Evolutionary conservation across 2,797 vertebrate genomes (phyloP).

Genomic region (Pseudochirops cupreus): DNA sequence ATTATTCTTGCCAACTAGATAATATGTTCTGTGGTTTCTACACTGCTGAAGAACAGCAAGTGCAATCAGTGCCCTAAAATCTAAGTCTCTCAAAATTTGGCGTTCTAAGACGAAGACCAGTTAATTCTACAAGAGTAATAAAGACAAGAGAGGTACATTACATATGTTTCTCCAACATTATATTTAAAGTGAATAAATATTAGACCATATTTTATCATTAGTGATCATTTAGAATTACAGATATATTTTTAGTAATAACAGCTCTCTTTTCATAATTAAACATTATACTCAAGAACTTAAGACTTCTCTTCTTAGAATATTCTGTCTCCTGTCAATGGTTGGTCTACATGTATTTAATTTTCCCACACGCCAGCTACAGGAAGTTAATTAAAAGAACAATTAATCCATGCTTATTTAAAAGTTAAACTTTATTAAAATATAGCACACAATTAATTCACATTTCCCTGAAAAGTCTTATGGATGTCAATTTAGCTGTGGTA

Average conservation of each 20-base stretch:
- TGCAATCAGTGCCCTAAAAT: neutral
- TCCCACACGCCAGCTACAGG: slow-evolving; percentile 1
- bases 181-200: slow-evolving; percentile 1
- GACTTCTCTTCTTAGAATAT: slow-evolving; percentile 18
- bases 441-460: slow-evolving; percentile 17
- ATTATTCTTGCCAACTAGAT: neutral
- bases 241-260: neutral
- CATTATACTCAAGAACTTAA: neutral
- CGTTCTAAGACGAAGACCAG: neutral
- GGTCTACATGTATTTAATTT: neutral
- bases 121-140: neutral
- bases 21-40: neutral
- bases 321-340: slow-evolving; percentile 1
- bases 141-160: neutral
- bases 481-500: neutral
- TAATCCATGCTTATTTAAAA: slow-evolving; percentile 33
- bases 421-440: slow-evolving; percentile 19
- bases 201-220: slow-evolving; percentile 27
- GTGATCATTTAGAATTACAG: neutral
- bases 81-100: neutral
- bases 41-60: neutral
- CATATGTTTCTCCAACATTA: neutral
- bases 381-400: slow-evolving; percentile 32
- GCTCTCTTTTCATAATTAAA: slow-evolving; percentile 2
- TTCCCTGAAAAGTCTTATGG: neutral